Conservation (phyloP, 2,113 vertebrate species). For the Xiphophorus couchianus region DNA sequence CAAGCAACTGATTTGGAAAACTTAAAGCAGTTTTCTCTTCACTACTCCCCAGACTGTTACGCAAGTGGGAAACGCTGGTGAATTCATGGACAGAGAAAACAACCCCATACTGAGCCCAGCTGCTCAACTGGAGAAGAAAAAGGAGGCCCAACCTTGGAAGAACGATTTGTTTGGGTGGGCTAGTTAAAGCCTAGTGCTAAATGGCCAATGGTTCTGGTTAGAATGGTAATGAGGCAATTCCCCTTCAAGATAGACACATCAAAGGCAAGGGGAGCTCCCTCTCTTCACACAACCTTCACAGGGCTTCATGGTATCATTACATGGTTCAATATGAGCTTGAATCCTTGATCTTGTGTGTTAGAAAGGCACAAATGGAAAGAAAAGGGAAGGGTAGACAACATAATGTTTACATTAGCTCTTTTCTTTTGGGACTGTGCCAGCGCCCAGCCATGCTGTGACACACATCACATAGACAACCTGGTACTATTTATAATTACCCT, state of each 20-base stretch:
- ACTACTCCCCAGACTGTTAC: conserved; percentile 27
- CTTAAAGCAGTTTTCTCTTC: conserved; percentile 7
- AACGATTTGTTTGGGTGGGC: conserved; percentile 76
- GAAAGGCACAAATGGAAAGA: conserved; percentile 17
- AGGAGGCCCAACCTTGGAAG: conserved; percentile 40
- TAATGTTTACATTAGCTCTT: conserved; percentile 68
- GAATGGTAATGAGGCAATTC: conserved; percentile 74
- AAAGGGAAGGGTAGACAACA: conserved; percentile 44
- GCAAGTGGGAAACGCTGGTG: conserved; percentile 45
- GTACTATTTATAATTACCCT: conserved; percentile 71
- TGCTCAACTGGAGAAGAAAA: conserved; percentile 45
- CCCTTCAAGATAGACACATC: conserved; percentile 73
- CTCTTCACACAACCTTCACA: conserved; percentile 42
- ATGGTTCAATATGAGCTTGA: conserved; percentile 39
- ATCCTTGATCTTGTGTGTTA: conserved; percentile 16
- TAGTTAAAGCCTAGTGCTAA: conserved; percentile 70
- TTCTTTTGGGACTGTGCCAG: conserved; percentile 59
- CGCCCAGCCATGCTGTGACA: conserved; percentile 62
- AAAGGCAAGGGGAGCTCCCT: conserved; percentile 60
- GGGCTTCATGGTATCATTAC: conserved; percentile 57
- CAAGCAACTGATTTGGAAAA: conserved; percentile 45
- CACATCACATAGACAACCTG: conserved; percentile 67
- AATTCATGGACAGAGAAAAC: conserved; percentile 38
- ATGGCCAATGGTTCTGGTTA: conserved; percentile 63
- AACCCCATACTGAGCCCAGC: conserved; percentile 18